Base-by-base conservation (phyloP, 2,797 vertebrate genomes). In the Chloroceryle amazona region DNA sequence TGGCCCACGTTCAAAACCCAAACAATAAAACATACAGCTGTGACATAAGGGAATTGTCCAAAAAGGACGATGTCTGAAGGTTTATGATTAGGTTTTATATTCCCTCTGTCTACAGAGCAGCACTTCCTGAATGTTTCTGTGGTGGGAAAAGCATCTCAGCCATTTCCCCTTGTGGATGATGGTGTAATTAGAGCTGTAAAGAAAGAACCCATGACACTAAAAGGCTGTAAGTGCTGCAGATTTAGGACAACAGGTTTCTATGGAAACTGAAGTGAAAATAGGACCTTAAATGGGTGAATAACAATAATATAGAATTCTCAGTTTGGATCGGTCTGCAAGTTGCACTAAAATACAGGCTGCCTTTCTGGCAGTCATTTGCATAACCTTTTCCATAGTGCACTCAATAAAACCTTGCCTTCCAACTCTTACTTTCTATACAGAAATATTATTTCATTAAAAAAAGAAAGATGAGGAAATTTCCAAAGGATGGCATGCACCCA, bases 161-260 rank as follows among this genome's bases (percentile, higher is more conserved):
- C 97, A 95, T 97, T 97, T 97, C 97, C 96, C 96, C 95, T 93
- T 89, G 81, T 96, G 93, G 96, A 95, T 94, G 96, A 94, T 87
- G 94, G 94, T 96, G 93, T 97, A 97, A 97, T 97, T 97, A 97
- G 96, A 96, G 97, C 96, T 96, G 96, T 97, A 97, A 97, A 97
- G 94, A 96, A 92, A 93, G 92, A 96, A 89, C 74, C 75, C 93
- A 96, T 96, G 97, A 97, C 97, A 96, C 93, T 97, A 96, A 97
- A 97, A 97, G 96, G 94, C 94, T 96, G 1, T 96, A 96, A 97
- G 95, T 97, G 92, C 95, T 94, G 79, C 67, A 96, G 95, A 95
- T 96, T 97, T 96, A 96, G 97, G 97, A 97, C 97, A 97, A 97
- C 94, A 93, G 84, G 97, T 97, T 97, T 96, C 97, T 96, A 96